phyloP scores from a whole-genome alignment of 2,797 vertebrate genomes.

The Pseudopleuronectes americanus region DNA sequence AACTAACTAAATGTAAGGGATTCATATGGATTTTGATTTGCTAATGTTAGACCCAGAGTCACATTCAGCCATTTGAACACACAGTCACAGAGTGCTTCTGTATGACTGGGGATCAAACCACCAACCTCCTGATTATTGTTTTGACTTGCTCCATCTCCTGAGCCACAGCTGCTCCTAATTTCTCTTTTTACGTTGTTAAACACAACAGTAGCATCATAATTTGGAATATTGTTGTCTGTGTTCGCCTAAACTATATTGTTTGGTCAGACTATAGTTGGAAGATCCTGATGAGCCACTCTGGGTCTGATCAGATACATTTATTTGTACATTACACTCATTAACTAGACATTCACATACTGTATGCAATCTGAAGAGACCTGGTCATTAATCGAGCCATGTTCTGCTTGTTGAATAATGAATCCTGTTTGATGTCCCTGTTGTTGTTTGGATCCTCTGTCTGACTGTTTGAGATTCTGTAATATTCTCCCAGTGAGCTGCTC shows the following conservation, averaged over 20 bases:
- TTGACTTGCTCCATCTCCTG: too few relatives aligned
- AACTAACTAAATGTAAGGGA: too few relatives aligned
- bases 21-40: too few relatives aligned
- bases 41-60: too few relatives aligned
- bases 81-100: too few relatives aligned
- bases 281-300: neutral
- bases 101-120: too few relatives aligned
- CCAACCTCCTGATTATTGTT: too few relatives aligned
- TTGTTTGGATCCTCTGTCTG: conserved; percentile 49
- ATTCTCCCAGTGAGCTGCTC: conserved; percentile 29
- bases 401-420: conserved; percentile 43
- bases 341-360: conserved; percentile 2
- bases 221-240: neutral
- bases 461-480: conserved; percentile 38
- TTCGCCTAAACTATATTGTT: neutral
- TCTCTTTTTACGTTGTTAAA: neutral
- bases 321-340: conserved; percentile 5
- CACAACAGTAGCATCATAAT: neutral
- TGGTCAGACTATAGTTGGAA: neutral
- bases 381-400: conserved; percentile 35
- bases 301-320: conserved; percentile 30
- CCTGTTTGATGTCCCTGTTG: conserved; percentile 44
- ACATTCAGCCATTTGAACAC: too few relatives aligned
- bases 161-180: neutral
- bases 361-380: conserved; percentile 6